Evolutionary conservation across 2,797 vertebrate species (phyloP).

Genomic region (Crenuchus spilurus): DNA sequence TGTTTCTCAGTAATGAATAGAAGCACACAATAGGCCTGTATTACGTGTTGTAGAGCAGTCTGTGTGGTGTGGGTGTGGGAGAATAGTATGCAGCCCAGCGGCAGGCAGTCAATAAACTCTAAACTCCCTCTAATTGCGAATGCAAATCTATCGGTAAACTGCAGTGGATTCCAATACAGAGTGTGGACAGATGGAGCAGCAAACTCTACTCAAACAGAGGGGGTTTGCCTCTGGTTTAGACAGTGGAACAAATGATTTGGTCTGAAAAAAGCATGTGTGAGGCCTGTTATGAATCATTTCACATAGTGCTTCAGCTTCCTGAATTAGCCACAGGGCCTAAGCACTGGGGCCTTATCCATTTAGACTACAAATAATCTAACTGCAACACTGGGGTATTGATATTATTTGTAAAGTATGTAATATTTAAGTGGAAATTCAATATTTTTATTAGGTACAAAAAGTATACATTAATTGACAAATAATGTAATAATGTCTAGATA

Average conservation of each 20-base stretch:
- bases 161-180: slow-evolving; percentile 38
- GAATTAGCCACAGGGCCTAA: neutral
- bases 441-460: no score
- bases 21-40: neutral
- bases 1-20: neutral
- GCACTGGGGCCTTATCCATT: neutral
- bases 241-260: neutral
- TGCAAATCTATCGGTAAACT: slow-evolving; percentile 13
- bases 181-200: neutral
- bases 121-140: slow-evolving; percentile 24
- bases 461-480: no score
- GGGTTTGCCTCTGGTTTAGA: slow-evolving; percentile 11
- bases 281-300: neutral
- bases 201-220: neutral
- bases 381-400: neutral
- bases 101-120: slow-evolving; percentile 26
- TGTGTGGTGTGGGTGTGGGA: neutral
- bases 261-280: neutral
- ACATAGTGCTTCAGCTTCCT: neutral
- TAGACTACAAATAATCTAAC: neutral
- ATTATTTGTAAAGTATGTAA: neutral
- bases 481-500: no score
- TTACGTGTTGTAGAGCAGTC: neutral
- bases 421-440: no score
- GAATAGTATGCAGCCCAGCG: slow-evolving; percentile 9